phyloP scores from a whole-genome alignment of 2,888 invertebrate genomes.

The Cataglyphis cursor region DNA sequence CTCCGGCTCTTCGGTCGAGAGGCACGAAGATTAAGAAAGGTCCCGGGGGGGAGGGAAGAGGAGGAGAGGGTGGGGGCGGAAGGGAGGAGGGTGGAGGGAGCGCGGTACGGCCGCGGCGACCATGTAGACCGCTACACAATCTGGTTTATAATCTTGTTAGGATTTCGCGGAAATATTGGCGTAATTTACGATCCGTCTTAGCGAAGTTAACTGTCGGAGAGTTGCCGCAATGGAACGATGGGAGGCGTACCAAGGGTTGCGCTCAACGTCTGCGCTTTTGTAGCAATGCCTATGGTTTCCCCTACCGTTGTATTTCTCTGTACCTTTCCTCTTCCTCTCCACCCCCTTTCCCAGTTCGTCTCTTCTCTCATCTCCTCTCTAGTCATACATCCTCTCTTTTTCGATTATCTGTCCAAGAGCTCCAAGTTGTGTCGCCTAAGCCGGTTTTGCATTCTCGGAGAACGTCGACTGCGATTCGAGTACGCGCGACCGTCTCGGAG shows the following conservation, averaged over 20 bases:
- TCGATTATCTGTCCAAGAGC: constrained; percentile 19
- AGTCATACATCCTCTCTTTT: constrained; percentile 27
- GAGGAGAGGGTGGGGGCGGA: constrained; percentile 17
- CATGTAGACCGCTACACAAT: constrained; percentile 80
- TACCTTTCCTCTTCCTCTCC: background rate
- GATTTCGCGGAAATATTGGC: constrained; percentile 86
- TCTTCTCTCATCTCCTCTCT: background rate
- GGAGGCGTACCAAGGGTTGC: constrained; percentile 60
- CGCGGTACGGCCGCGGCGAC: constrained; percentile 32
- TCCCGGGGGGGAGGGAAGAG: constrained; percentile 60
- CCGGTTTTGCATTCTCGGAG: constrained; percentile 29
- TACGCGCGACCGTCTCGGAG: background rate
- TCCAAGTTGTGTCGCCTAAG: constrained; percentile 12
- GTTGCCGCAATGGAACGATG: constrained; percentile 75
- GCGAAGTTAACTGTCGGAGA: constrained; percentile 69
- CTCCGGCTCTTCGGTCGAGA: constrained; percentile 55
- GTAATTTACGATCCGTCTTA: constrained; percentile 85
- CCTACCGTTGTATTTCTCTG: constrained; percentile 4
- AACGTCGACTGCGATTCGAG: constrained; percentile 7
- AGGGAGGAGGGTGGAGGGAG: constrained; percentile 34
- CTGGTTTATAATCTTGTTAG: constrained; percentile 86
- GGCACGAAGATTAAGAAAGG: constrained; percentile 58
- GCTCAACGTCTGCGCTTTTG: constrained; percentile 59
- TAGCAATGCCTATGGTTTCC: constrained; percentile 44
- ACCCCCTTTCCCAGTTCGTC: background rate